Conservation (phyloP, 92 coral and sea anemone species). For the Porites evermanni region DNA sequence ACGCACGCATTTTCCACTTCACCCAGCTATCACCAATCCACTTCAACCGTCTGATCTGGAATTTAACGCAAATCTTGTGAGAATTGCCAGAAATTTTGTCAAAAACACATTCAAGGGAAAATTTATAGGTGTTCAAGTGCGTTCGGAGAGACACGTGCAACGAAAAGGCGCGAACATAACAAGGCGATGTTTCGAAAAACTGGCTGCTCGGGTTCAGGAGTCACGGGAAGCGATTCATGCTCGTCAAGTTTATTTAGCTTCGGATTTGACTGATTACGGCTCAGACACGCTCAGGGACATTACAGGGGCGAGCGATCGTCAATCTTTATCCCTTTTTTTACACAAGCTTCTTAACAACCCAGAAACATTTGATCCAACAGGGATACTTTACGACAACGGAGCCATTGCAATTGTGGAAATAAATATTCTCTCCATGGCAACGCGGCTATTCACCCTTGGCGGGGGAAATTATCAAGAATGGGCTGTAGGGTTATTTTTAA, state of each 20-base stretch:
- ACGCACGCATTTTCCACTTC: conserved; percentile 80
- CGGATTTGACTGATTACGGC: conserved; percentile 92
- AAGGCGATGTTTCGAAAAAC: conserved; percentile 82
- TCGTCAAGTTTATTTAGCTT: conserved; percentile 75
- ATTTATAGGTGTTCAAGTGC: conserved; percentile 90
- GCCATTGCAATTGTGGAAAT: conserved; percentile 92
- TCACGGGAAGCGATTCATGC: conserved; percentile 59
- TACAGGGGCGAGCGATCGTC: conserved; percentile 62
- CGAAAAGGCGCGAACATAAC: conserved; percentile 89
- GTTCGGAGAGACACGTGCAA: conserved; percentile 86
- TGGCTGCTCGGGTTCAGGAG: conserved; percentile 75
- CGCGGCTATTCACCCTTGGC: conserved; percentile 86
- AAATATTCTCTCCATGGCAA: conserved; percentile 92
- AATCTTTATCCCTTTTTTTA: conserved; percentile 59
- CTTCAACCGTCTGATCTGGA: conserved; percentile 78
- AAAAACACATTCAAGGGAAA: conserved; percentile 58
- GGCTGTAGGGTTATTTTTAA: conserved; percentile 80
- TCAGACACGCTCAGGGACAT: conserved; percentile 87
- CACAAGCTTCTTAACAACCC: conserved; percentile 72
- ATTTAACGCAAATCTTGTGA: conserved; percentile 79
- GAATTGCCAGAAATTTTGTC: conserved; percentile 77
- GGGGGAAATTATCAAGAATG: conserved; percentile 98
- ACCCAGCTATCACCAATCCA: conserved; percentile 65
- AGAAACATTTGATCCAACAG: conserved; percentile 69
- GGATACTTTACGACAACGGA: conserved; percentile 84